Base-by-base conservation (phyloP, 2,888 invertebrate species). In the Drosophila setosimentum region DNA sequence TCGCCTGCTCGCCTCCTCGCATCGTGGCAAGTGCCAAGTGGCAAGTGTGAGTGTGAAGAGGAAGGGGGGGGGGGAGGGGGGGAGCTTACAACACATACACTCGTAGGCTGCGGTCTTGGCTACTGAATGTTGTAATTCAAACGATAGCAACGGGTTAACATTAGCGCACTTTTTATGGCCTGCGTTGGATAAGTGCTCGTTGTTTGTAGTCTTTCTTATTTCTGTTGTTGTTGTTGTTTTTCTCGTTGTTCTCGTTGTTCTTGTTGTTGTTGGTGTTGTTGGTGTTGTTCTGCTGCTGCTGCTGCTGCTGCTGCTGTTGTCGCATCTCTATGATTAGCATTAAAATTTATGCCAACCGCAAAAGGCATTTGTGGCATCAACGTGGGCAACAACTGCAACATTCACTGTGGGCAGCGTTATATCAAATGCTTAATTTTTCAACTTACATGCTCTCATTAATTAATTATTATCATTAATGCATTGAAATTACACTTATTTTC, bases 131-230 rank as follows among this genome's bases (percentile, higher is more conserved):
- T 83, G 83, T 85, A 86, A 87, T 83, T 86, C 82, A 83, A 87
- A 71, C 83, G 67, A 73, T 76, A 71, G 78, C 79, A 87, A 85
- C 74, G 86, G 82, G 84, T 84, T 84, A 82, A 85, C 86, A 87
- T 87, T 87, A 87, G 85, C 87, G 83, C 85, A 82, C 78, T 86
- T 85, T 80, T 86, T 87, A 86, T 87, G 85, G 78, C 75, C 81
- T 68, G 64, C 73, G 57, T 65, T 70, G 87, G 85, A 85, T 87
- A 86, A 85, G 82, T 82, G 72, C 68, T 57, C 37, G 30, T 72
- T 62, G 65, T 59, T 61, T 45, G 73, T 74, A 27, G 58, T 68
- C 50, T 57, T 69, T 21, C 42, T 65, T 61, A 59, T 37, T 37
- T 0, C 7, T 37, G 18, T 8, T 37, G 59, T 70, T 68, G 50